Evolutionary conservation across 2,113 vertebrate genomes (phyloP), one percentile per base, ranked within the genome.

Genomic region (Zosterops lateralis): DNA sequence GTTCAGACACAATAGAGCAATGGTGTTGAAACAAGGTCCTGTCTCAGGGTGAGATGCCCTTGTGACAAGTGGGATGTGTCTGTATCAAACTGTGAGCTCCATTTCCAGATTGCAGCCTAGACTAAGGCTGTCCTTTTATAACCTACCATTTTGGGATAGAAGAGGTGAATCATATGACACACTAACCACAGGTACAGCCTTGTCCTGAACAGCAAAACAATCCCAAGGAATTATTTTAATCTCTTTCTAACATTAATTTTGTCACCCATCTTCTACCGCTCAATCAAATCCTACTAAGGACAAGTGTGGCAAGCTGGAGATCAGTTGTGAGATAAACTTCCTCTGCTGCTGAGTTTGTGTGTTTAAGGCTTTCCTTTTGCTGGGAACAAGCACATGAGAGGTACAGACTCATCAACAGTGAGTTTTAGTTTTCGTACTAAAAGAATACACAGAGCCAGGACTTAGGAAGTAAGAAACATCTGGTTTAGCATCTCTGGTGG

Each of bases 331-430:
- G 77, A 44, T 40, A 20, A 77, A 31, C 24, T 54, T 85, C 14
- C 20, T 81, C 25, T 92, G 31, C 32, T 75, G 31, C 51, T 64
- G 45, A n/a, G 14, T 10, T 15, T n/a, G 58, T 50, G 18, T 68
- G 28, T 56, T 48, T 51, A 85, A 75, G 64, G 32, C 26, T 74
- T 89, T 73, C 31, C 20, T 73, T 90, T 67, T 70, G 3, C 20
- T 32, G 24, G 31, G 20, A 86, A 5, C 32, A 79, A 68, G 50
- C 17, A 36, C 0, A 0, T n/a, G 26, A 83, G 14, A 28, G 68
- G 11, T 64, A 72, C 24, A 82, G 24, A 40, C 22, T 68, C 42
- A 26, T 32, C 29, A 66, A 53, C 29, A 64, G 34, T 54, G 54
- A 13, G 38, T 38, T 38, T 38, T 29, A 40, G 38, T 60, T 90